These are phyloP conservation scores for Ophion ellenae DNA, from an alignment of 2,888 invertebrate genomes.

Conservation along the genomic window DNA sequence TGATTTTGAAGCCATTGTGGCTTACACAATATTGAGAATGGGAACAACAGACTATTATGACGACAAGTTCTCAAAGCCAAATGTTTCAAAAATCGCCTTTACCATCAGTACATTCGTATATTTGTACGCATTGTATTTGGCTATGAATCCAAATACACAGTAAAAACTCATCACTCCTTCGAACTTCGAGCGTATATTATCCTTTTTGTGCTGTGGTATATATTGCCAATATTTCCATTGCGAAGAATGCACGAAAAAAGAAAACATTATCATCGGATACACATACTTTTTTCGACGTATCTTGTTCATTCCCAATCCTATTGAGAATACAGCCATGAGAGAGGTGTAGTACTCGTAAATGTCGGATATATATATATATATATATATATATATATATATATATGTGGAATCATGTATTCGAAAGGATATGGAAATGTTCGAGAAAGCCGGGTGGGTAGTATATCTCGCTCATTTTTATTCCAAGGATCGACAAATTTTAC, in stretches of 20 bases:
- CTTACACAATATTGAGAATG: too few species aligned
- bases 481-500: conserved; percentile 3
- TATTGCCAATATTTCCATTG: conserved; percentile 31
- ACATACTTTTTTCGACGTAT: conserved; percentile 20
- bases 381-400: too few species aligned
- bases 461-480: not conserved
- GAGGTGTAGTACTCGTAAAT: too few species aligned
- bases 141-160: not conserved
- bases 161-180: not conserved
- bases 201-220: not conserved
- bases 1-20: too few species aligned
- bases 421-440: conserved; percentile 32
- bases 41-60: too few species aligned
- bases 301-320: conserved; percentile 14
- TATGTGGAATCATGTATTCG: not conserved
- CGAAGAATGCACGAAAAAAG: conserved; percentile 4
- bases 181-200: not conserved
- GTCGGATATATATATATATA: too few species aligned
- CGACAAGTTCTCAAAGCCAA: too few species aligned
- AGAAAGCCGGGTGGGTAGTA: not conserved
- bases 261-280: conserved; percentile 36
- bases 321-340: not conserved
- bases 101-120: too few species aligned
- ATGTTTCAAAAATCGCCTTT: too few species aligned
- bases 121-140: too few species aligned